A percentile compares a stretch with the other conserved stretches of the same genome.
These are phyloP conservation scores for Nerophis lumbriciformis DNA, from an alignment of 2,113 vertebrate species.

Conservation along the genomic window DNA sequence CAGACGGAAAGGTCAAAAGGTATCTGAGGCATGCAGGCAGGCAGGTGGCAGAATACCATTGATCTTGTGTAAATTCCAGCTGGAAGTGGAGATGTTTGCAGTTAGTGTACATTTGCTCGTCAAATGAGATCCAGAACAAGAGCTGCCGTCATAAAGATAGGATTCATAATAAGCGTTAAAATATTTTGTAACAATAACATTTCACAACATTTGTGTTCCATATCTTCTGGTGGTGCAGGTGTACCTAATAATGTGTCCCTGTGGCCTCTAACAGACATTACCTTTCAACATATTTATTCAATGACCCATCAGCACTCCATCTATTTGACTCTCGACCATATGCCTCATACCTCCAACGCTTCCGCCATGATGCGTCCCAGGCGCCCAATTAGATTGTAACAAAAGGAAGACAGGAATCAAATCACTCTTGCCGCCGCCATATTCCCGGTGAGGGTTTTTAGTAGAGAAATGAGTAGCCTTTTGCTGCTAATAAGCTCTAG, in stretches of 20 bases:
- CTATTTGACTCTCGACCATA: conserved; percentile 4
- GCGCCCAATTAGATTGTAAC: conserved; percentile 15
- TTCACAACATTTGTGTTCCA: too few species aligned
- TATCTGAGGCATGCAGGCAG: conserved; percentile 15
- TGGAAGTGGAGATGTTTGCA: conserved; percentile 13
- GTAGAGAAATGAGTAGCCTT: too few species aligned
- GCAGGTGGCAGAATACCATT: conserved; percentile 12
- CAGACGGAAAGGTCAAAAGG: conserved; percentile 49
- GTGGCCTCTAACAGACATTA: conserved; percentile 28
- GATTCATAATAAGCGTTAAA: background rate
- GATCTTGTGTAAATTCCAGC: conserved; percentile 53
- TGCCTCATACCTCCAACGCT: background rate
- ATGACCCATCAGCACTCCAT: conserved; percentile 27
- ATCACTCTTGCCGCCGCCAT: background rate
- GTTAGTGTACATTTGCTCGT: background rate
- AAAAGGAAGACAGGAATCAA: conserved; percentile 22
- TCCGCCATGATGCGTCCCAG: conserved; percentile 9
- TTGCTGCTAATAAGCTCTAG: too few species aligned
- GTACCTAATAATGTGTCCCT: background rate
- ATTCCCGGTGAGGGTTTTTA: too few species aligned
- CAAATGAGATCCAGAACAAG: background rate
- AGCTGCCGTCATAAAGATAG: background rate
- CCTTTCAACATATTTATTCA: conserved; percentile 21
- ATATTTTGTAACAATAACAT: too few species aligned
- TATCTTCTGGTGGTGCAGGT: too few species aligned